phyloP scores from a whole-genome alignment of 2,888 invertebrate species.

The Hyles lineata region DNA sequence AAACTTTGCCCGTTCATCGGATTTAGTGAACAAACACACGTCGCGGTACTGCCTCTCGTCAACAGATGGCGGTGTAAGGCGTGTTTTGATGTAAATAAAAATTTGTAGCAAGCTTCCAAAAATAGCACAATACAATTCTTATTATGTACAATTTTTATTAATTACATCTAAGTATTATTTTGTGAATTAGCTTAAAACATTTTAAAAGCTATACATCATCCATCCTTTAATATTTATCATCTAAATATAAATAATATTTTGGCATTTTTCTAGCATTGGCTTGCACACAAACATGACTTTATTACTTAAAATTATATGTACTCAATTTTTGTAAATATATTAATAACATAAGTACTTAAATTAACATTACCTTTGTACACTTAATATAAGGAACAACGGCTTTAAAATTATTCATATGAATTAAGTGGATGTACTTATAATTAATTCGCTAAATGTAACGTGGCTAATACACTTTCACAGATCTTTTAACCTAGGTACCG shows the following conservation, averaged over 20 bases:
- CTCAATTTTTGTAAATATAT: constrained; percentile 25
- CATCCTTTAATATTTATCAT: background rate
- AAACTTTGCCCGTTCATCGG: background rate
- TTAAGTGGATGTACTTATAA: constrained; percentile 27
- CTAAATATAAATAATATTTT: background rate
- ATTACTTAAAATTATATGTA: background rate
- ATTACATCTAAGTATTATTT: background rate
- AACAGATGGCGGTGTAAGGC: constrained; percentile 3
- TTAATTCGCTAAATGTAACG: constrained; percentile 14
- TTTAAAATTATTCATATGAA: constrained; percentile 57
- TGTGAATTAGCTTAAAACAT: too few relatives aligned
- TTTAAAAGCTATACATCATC: too few relatives aligned
- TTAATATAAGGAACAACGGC: constrained; percentile 62
- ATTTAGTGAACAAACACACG: constrained; percentile 1
- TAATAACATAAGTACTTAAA: constrained; percentile 28
- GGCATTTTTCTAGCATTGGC: background rate
- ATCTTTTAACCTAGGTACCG: background rate
- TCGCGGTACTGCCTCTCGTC: background rate
- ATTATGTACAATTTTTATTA: background rate
- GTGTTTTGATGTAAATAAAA: constrained; percentile 1
- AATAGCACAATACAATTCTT: background rate
- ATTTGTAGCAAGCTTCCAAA: background rate
- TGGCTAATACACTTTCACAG: constrained; percentile 10
- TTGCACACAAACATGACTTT: background rate
- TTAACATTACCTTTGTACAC: constrained; percentile 42